A percentile compares a stretch with the other conserved stretches of the same genome.
These are phyloP conservation scores for Phanerotoma sp. DNA, from an alignment of 2,888 invertebrate genomes.

Conservation along the genomic window DNA sequence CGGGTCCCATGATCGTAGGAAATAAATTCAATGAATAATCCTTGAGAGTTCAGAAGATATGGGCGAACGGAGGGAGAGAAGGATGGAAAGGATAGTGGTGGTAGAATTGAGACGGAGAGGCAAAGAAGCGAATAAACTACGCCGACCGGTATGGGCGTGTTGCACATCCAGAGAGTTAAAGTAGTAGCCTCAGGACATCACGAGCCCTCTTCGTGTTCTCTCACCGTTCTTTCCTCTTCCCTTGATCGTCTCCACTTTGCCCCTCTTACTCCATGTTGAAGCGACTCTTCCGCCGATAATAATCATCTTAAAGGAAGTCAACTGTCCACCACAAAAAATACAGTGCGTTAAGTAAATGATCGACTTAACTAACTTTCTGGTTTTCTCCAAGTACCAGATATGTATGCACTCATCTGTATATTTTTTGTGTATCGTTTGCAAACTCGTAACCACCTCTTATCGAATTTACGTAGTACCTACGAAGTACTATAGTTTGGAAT, in stretches of 20 bases:
- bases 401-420: no score
- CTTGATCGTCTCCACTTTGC: conserved; percentile 9
- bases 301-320: conserved; percentile 22
- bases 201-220: conserved; percentile 39
- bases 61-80: neutral
- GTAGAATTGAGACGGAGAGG: conserved; percentile 6
- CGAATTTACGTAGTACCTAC: no score
- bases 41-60: conserved; percentile 15
- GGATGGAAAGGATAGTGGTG: neutral
- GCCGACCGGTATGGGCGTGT: conserved; percentile 49
- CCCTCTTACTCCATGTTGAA: conserved; percentile 4
- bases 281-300: conserved; percentile 19
- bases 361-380: no score
- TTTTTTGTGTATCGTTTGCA: no score
- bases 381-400: no score
- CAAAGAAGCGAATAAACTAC: conserved; percentile 5
- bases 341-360: no score
- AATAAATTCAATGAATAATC: conserved; percentile 50
- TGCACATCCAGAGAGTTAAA: conserved; percentile 29
- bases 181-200: conserved; percentile 56
- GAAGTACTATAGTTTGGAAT: no score
- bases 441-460: no score
- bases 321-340: no score
- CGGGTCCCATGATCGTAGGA: conserved; percentile 36
- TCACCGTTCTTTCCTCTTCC: conserved; percentile 20